Evolutionary conservation across 2,888 invertebrate species (phyloP), one percentile per base, ranked within the genome.

Genomic region (Tetanocera ferruginea): DNA sequence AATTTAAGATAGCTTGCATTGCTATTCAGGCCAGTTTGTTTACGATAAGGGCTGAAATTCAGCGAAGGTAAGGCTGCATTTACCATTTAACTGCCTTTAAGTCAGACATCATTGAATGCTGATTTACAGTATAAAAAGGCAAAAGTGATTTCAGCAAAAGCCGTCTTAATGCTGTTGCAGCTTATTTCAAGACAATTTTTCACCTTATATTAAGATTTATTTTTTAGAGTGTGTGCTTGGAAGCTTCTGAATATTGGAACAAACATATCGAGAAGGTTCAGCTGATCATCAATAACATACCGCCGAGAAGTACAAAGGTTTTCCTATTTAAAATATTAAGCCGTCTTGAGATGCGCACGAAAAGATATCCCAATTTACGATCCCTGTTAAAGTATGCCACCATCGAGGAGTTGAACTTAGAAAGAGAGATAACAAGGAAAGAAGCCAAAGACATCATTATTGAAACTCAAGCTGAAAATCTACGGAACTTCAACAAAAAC

Each of bases 231-330:
- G n/a, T 90, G 14, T 82, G 85, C 17, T 66, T 84, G 0, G 85
- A 85, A 25, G 82, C 86, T 17, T 86, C 86, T 0, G 78, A 76
- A 4, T 81, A 84, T 25, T 88, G 86, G 87, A 86, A 85, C 76
- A 83, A 81, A 80, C 57, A 81, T 60, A 78, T 86, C 3, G 77
- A 80, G 3, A 57, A 37, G 25, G 80, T 76, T 1, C 81, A 82
- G 37, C 80, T 78, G 23, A 80, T 81, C 67, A 71, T 85, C 62
- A 85, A 88, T 64, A 78, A 72, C 43, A 80, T 78, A 0, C 78
- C 77, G 19, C 67, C 78, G 11, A 73, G 79, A 57, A 81, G 80
- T 34, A 82, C 82, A 1, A 72, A 67, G 37, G 28, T 43, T 4
- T 11, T 70, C 11, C 80, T 80, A 1, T 80, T 80, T 28, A 78